These are phyloP conservation scores for Montipora capitata DNA, from an alignment of 92 coral and sea anemone genomes.

Conservation along the genomic window DNA sequence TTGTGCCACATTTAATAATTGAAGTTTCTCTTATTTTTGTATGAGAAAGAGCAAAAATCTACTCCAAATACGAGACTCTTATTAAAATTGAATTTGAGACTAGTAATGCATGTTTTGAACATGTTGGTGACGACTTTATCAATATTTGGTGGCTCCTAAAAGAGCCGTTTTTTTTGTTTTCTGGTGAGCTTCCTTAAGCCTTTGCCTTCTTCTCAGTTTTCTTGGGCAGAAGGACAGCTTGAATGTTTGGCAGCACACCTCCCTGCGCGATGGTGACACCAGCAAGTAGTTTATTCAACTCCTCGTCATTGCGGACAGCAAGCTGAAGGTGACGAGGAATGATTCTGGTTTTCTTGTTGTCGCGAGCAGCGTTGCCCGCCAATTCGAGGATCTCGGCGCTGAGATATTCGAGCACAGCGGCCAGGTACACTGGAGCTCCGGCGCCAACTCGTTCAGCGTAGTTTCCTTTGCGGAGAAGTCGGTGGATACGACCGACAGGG, in stretches of 20 bases:
- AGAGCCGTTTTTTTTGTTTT: conserved; percentile 9
- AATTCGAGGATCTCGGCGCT: conserved; percentile 75
- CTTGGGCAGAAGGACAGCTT: conserved; percentile 90
- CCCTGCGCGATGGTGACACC: conserved; percentile 95
- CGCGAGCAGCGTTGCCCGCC: conserved; percentile 92
- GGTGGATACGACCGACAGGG: conserved; percentile 85
- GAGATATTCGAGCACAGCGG: conserved; percentile 64
- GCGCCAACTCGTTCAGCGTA: conserved; percentile 86
- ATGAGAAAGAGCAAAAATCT: too few species aligned
- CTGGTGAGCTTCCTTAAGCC: conserved; percentile 11
- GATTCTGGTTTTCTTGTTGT: conserved; percentile 91
- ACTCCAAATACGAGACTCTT: too few species aligned
- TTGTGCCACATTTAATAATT: too few species aligned
- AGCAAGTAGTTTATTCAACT: conserved; percentile 92
- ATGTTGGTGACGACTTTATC: conserved; percentile 6
- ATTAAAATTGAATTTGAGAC: too few species aligned
- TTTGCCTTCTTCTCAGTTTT: conserved; percentile 85
- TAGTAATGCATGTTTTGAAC: too few species aligned
- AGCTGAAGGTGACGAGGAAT: conserved; percentile 90
- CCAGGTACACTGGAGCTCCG: conserved; percentile 90
- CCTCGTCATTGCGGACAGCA: conserved; percentile 97
- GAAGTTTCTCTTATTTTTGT: too few species aligned
- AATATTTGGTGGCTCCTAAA: conserved; percentile 22
- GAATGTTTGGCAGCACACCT: conserved; percentile 92
- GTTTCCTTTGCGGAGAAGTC: conserved; percentile 80